These are phyloP conservation scores for Bubo blakistoni DNA, from an alignment of 2,113 vertebrate species.

Conservation along the genomic window DNA sequence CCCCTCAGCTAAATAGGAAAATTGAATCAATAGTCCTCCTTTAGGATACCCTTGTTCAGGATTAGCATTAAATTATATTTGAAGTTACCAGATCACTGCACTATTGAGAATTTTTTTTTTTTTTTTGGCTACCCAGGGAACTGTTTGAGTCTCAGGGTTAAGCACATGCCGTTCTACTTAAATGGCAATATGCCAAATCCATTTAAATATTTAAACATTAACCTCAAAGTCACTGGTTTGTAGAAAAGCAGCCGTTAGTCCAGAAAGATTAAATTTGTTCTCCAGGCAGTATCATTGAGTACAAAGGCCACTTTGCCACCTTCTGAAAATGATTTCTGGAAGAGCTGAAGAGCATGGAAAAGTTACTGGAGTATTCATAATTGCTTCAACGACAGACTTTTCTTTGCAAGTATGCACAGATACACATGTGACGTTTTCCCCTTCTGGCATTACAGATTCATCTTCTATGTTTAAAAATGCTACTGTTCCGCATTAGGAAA, in stretches of 20 bases:
- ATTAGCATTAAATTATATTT: neutral
- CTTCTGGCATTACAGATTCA: neutral
- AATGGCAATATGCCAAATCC: slow-evolving; percentile 28
- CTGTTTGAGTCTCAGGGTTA: slow-evolving; percentile 42
- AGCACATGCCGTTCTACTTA: slow-evolving; percentile 31
- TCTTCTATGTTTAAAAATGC: neutral
- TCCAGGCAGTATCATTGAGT: neutral
- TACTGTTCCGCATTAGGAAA: neutral
- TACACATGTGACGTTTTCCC: accelerated
- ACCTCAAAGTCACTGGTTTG: slow-evolving; percentile 29
- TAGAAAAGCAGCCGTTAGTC: neutral
- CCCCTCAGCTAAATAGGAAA: neutral
- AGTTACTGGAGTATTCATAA: neutral
- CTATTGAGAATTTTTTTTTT: slow-evolving; percentile 32
- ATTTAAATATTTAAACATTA: slow-evolving; percentile 65
- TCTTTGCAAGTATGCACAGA: neutral
- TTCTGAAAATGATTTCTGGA: neutral
- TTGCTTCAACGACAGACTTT: neutral
- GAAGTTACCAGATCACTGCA: neutral
- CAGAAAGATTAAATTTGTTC: neutral
- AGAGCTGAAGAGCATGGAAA: neutral
- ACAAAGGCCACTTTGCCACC: slow-evolving; percentile 25
- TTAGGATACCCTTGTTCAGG: neutral
- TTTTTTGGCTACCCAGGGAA: neutral
- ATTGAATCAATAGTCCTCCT: neutral